phyloP scores from a whole-genome alignment of 2,888 invertebrate species.

The Cheilosia scutellata region DNA sequence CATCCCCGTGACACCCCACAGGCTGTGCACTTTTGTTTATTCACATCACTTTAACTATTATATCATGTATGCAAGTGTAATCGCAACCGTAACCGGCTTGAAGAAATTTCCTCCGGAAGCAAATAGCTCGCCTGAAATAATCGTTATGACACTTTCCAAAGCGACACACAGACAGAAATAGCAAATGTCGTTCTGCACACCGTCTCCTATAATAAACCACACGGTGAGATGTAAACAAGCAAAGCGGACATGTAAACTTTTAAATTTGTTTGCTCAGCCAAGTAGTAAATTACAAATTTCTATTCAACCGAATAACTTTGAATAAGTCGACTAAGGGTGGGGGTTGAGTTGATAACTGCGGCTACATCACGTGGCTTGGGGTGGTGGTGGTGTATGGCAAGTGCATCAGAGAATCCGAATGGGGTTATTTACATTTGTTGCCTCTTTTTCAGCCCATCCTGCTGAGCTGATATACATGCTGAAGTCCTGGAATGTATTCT shows the following conservation, averaged over 20 bases:
- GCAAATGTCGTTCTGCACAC: constrained; percentile 18
- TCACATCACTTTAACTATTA: constrained; percentile 19
- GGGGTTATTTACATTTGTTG: constrained; percentile 60
- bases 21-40: background rate
- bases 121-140: constrained; percentile 16
- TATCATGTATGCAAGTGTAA: background rate
- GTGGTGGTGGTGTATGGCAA: constrained; percentile 9
- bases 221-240: constrained; percentile 19
- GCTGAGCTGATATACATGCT: background rate
- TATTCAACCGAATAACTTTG: constrained; percentile 54
- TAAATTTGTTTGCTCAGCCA: constrained; percentile 66
- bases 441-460: constrained; percentile 44
- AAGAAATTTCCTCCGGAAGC: constrained; percentile 39
- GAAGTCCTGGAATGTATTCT: constrained; percentile 36
- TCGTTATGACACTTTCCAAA: constrained; percentile 44
- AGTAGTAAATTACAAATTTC: constrained; percentile 64
- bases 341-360: background rate
- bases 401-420: constrained; percentile 31
- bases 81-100: constrained; percentile 9
- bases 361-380: background rate
- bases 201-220: background rate
- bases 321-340: constrained; percentile 8
- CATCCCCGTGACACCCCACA: background rate
- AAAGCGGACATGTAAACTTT: constrained; percentile 48
- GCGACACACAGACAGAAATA: background rate